phyloP scores from a whole-genome alignment of 2,113 vertebrate species.

The Pandion haliaetus region DNA sequence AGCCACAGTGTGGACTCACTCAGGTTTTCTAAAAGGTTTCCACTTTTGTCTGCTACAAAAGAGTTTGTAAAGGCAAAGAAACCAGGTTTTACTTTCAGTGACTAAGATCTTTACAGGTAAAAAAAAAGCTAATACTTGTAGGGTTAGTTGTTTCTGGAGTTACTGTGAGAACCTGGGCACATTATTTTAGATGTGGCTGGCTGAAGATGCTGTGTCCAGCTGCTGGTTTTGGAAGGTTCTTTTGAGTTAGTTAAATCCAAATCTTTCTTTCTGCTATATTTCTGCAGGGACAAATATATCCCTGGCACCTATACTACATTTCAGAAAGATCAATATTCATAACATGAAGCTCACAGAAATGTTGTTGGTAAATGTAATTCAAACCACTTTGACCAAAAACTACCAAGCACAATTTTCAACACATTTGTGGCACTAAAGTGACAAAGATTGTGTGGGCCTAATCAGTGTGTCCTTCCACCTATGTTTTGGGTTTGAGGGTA shows the following conservation, averaged over 20 bases:
- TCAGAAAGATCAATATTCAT: background rate
- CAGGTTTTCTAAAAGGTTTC: background rate
- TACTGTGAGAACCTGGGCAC: background rate
- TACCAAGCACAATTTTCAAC: background rate
- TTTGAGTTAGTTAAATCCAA: background rate
- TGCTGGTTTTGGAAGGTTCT: background rate
- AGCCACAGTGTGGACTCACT: background rate
- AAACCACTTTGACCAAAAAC: background rate
- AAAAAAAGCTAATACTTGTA: background rate
- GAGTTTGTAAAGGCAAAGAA: background rate
- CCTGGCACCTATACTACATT: background rate
- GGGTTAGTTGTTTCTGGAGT: background rate
- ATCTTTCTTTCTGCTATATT: background rate
- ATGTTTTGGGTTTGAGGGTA: background rate
- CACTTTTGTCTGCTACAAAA: background rate
- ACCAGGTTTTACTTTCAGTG: background rate
- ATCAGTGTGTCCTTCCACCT: background rate
- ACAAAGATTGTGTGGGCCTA: background rate
- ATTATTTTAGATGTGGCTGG: background rate
- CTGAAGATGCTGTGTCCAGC: background rate
- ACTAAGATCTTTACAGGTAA: background rate
- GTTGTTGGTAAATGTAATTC: background rate
- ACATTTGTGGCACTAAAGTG: background rate
- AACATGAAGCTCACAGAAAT: background rate
- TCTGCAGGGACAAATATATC: background rate